Percentiles rank a stretch among this genome's conserved stretches.
phyloP scores from a whole-genome alignment of 1,140 invertebrate genomes.

The Bombus breviceps region DNA sequence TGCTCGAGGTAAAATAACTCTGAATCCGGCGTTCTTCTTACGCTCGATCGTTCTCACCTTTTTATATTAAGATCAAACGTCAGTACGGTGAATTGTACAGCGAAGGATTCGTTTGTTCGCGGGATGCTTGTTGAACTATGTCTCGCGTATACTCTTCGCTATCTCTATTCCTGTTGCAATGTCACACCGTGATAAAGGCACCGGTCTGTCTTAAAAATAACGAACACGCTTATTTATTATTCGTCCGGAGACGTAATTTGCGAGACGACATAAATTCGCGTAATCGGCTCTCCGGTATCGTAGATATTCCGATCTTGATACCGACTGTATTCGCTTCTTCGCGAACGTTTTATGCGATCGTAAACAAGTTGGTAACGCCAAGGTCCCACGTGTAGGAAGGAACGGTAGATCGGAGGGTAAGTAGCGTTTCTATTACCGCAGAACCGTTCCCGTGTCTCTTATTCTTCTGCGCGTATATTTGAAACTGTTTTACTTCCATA shows the following conservation, averaged over 20 bases:
- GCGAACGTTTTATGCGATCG: constrained; percentile 61
- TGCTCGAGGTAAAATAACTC: too few species aligned
- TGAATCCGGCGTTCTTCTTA: neutral
- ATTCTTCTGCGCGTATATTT: neutral
- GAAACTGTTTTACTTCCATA: neutral
- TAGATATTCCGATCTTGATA: neutral
- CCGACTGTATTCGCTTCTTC: neutral
- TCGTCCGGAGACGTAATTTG: constrained; percentile 30
- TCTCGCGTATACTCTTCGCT: neutral
- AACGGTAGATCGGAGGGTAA: constrained; percentile 8
- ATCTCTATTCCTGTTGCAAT: neutral
- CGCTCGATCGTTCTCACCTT: neutral
- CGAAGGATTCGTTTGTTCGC: neutral
- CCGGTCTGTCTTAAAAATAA: constrained; percentile 38
- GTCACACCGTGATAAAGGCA: constrained; percentile 10
- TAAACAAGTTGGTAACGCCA: constrained; percentile 63
- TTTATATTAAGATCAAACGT: neutral
- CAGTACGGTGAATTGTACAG: neutral
- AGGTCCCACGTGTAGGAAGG: constrained; percentile 1
- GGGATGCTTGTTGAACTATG: neutral
- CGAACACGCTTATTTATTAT: constrained; percentile 55
- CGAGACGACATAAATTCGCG: constrained; percentile 54
- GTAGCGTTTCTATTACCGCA: constrained; percentile 36
- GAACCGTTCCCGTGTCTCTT: neutral
- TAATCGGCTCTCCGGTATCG: constrained; percentile 22